Evolutionary conservation across 2,113 vertebrate species (phyloP).

Genomic region (Rana temporaria): DNA sequence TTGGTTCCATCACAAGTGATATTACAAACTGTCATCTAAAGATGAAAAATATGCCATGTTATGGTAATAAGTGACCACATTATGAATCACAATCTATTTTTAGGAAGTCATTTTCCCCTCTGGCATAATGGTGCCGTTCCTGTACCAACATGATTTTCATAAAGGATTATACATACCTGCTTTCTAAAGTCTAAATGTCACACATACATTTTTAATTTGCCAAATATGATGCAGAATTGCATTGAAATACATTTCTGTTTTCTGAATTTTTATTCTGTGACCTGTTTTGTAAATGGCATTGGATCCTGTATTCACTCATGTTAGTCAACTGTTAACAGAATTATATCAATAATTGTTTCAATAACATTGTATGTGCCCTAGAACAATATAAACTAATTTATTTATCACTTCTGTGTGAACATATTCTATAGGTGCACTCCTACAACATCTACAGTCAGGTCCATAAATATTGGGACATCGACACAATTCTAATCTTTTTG

Average conservation of each 20-base stretch:
- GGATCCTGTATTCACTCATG: neutral
- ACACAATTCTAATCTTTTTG: too few relatives aligned
- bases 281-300: too few relatives aligned
- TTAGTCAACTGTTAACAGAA: too few relatives aligned
- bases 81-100: constrained; percentile 17
- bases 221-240: neutral
- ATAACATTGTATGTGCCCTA: too few relatives aligned
- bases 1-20: constrained; percentile 42
- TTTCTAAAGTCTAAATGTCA: constrained; percentile 8
- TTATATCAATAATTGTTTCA: too few relatives aligned
- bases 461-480: too few relatives aligned
- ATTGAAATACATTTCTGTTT: neutral
- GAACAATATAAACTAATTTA: too few relatives aligned
- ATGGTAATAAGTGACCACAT: constrained; percentile 43
- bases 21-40: constrained; percentile 48
- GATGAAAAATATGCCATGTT: constrained; percentile 46
- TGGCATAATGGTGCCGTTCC: neutral
- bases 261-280: neutral
- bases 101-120: neutral
- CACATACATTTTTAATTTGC: constrained; percentile 9
- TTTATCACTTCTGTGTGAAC: too few relatives aligned
- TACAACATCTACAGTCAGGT: too few relatives aligned
- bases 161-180: neutral
- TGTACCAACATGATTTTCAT: neutral
- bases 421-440: too few relatives aligned